Conservation (phyloP, 2,888 invertebrate genomes). For the Lasioglossum calceatum region DNA sequence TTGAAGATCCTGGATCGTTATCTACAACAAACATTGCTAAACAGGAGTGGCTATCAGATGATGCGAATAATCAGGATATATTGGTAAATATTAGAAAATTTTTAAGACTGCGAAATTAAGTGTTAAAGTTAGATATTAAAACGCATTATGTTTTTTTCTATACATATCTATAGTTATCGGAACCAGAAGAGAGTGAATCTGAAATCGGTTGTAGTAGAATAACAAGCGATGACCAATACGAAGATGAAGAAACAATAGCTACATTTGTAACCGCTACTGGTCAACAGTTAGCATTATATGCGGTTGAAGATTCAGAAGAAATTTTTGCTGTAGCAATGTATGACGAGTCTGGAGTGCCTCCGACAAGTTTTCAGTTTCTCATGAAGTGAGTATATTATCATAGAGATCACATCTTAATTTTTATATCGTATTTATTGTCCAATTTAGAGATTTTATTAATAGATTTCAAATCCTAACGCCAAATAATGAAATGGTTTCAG, state of each 20-base stretch:
- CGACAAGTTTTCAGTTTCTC: slow-evolving; percentile 82
- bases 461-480: not conserved
- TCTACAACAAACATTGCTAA: slow-evolving; percentile 16
- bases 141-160: not conserved
- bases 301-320: slow-evolving; percentile 83
- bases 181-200: slow-evolving; percentile 54
- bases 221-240: slow-evolving; percentile 67
- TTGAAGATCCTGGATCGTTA: slow-evolving; percentile 30
- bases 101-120: not conserved
- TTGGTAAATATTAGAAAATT: slow-evolving; percentile 49
- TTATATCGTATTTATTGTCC: not conserved
- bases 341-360: slow-evolving; percentile 82
- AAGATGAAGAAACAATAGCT: slow-evolving; percentile 82
- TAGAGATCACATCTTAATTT: not conserved
- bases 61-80: slow-evolving; percentile 10
- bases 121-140: not conserved
- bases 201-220: slow-evolving; percentile 41
- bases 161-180: slow-evolving; percentile 44
- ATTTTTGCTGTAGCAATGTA: slow-evolving; percentile 83
- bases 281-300: slow-evolving; percentile 81
- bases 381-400: slow-evolving; percentile 76
- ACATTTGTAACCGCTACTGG: slow-evolving; percentile 82
- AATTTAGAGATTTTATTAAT: not conserved
- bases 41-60: slow-evolving; percentile 42
- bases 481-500: slow-evolving; percentile 62